phyloP scores from a whole-genome alignment of 2,888 invertebrate species.

The Arctia plantaginis region DNA sequence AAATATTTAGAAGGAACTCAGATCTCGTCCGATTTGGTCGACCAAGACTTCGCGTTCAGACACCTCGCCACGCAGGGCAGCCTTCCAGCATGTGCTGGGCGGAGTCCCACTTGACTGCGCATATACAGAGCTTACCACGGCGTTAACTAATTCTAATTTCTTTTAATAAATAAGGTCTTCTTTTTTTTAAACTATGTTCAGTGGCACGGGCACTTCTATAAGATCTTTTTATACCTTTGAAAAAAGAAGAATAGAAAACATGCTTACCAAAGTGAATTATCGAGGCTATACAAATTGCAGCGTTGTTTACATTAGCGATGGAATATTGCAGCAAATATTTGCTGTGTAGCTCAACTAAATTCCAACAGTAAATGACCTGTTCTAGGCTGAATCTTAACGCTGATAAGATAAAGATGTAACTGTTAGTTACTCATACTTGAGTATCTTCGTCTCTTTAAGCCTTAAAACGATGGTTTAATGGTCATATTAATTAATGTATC shows the following conservation, averaged over 20 bases:
- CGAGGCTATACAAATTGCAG: constrained; percentile 1
- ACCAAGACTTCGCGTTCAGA: no score
- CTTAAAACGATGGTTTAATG: neutral
- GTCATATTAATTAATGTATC: neutral
- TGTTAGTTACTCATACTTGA: neutral
- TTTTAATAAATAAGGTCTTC: no score
- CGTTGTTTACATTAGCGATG: neutral
- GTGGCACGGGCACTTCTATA: no score
- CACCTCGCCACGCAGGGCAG: no score
- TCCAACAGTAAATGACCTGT: constrained; percentile 13
- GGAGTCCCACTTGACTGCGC: no score
- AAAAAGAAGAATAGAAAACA: neutral
- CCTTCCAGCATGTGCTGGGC: no score
- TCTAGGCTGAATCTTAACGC: constrained; percentile 1
- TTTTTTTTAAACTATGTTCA: no score
- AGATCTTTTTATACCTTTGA: no score
- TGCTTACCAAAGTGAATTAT: neutral
- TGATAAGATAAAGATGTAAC: constrained; percentile 12
- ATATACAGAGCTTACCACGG: no score
- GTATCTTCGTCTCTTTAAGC: neutral
- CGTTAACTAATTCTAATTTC: no score
- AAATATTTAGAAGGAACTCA: no score
- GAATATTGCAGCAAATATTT: constrained; percentile 2
- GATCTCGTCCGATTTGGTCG: no score
- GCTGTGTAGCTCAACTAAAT: neutral